Conservation (phyloP, 1,140 invertebrate species). For the Idris sp. region DNA sequence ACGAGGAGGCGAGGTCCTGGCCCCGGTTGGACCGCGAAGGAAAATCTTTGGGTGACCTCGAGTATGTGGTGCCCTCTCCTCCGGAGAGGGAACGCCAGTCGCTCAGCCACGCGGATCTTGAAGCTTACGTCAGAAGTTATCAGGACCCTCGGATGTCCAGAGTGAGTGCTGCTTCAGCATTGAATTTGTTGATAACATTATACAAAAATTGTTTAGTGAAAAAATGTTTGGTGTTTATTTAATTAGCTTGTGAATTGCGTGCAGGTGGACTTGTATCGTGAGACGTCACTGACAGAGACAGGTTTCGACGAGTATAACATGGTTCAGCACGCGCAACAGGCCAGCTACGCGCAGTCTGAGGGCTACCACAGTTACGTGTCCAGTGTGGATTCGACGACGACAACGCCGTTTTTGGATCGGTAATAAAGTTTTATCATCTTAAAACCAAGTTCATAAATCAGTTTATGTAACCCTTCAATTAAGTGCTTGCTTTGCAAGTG, state of each 20-base stretch:
- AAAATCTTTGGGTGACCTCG: constrained; percentile 82
- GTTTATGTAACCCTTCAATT: no score
- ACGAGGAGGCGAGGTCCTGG: constrained; percentile 76
- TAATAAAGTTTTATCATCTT: constrained; percentile 66
- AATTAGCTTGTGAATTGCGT: constrained; percentile 19
- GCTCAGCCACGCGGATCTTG: constrained; percentile 77
- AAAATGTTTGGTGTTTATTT: no score
- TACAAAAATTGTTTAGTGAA: no score
- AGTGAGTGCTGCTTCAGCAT: constrained; percentile 48
- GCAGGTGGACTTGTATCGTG: constrained; percentile 74
- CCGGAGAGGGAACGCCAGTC: constrained; percentile 84
- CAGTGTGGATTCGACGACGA: constrained; percentile 87
- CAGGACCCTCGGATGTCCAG: constrained; percentile 76
- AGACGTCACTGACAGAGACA: constrained; percentile 80
- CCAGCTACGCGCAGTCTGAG: constrained; percentile 88
- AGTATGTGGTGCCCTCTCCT: constrained; percentile 86
- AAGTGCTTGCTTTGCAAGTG: no score
- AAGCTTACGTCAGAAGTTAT: constrained; percentile 79
- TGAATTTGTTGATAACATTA: no score
- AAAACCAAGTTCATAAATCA: no score
- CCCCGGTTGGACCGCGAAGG: constrained; percentile 84
- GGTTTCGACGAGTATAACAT: constrained; percentile 85
- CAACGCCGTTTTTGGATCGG: constrained; percentile 88
- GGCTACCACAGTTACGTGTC: constrained; percentile 90
- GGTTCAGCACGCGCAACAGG: constrained; percentile 85